Evolutionary conservation across 2,113 vertebrate species (phyloP).

Genomic region (Nothobranchius furzeri): DNA sequence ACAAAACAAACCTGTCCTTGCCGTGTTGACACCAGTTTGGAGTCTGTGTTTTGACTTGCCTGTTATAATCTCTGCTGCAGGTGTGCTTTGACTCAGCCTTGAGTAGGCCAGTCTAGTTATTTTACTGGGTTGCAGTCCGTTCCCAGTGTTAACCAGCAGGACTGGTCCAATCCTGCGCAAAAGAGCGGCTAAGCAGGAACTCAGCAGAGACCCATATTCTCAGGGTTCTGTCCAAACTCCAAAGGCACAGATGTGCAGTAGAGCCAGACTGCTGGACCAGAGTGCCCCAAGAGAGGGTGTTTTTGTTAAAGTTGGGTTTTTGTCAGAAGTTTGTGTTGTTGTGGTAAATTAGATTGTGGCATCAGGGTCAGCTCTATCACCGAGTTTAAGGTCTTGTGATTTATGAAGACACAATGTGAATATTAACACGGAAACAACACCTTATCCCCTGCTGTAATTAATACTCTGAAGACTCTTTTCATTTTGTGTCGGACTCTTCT

Average conservation of each 20-base stretch:
- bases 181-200: conserved; percentile 42
- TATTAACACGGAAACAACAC: background rate
- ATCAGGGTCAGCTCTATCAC: conserved; percentile 9
- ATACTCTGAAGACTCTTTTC: background rate
- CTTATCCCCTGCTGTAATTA: conserved; percentile 10
- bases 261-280: conserved; percentile 21
- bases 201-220: conserved; percentile 58
- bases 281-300: conserved; percentile 19
- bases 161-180: conserved; percentile 48
- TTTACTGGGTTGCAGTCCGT: conserved; percentile 46
- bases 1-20: conserved; percentile 6
- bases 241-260: conserved; percentile 64
- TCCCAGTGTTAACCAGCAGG: conserved; percentile 41
- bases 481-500: conserved; percentile 11
- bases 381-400: conserved; percentile 30
- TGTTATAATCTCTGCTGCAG: conserved; percentile 29
- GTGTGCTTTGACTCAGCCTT: conserved; percentile 47
- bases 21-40: conserved; percentile 1
- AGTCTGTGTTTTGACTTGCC: conserved; percentile 17
- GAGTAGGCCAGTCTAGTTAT: conserved; percentile 26
- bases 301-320: conserved; percentile 12
- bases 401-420: conserved; percentile 15
- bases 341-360: conserved; percentile 44
- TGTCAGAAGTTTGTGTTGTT: conserved; percentile 10
- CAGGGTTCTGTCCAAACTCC: conserved; percentile 54